These are phyloP conservation scores for Colius striatus DNA, from an alignment of 2,113 vertebrate species.

Conservation along the genomic window DNA sequence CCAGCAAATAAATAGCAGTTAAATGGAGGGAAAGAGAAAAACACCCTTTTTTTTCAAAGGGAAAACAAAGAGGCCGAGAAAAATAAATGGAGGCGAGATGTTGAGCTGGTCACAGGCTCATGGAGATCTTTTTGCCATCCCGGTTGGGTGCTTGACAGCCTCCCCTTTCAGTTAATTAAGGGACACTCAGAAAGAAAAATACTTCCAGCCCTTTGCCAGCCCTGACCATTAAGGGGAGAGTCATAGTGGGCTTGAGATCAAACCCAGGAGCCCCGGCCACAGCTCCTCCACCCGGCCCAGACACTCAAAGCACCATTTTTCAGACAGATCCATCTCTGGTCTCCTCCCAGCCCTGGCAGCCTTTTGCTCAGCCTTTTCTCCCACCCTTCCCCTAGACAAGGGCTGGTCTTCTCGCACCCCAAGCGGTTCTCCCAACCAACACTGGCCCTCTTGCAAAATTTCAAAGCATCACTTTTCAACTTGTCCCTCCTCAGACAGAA, in stretches of 20 bases:
- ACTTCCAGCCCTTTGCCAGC: constrained; percentile 29
- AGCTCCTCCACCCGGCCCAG: background rate
- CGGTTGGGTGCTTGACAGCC: background rate
- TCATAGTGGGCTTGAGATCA: background rate
- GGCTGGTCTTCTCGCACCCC: background rate
- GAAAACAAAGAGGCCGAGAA: constrained; percentile 29
- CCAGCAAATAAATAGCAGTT: constrained; percentile 62
- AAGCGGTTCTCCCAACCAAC: background rate
- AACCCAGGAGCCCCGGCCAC: background rate
- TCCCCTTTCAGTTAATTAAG: constrained; percentile 43
- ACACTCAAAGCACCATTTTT: background rate
- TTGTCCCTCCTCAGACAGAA: background rate
- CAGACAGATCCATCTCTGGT: background rate
- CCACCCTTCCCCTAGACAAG: background rate
- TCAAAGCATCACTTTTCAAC: background rate
- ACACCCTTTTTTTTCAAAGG: constrained; percentile 35
- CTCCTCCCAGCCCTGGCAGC: background rate
- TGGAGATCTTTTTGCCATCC: constrained; percentile 10
- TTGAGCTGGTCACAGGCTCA: constrained; percentile 5
- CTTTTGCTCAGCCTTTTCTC: background rate
- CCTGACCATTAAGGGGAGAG: background rate
- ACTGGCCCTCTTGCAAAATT: background rate
- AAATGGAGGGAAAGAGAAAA: constrained; percentile 48
- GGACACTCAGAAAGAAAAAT: constrained; percentile 28
- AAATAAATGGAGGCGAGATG: constrained; percentile 5